Conservation (phyloP, 1,140 invertebrate species). For the Heliconius himera region DNA sequence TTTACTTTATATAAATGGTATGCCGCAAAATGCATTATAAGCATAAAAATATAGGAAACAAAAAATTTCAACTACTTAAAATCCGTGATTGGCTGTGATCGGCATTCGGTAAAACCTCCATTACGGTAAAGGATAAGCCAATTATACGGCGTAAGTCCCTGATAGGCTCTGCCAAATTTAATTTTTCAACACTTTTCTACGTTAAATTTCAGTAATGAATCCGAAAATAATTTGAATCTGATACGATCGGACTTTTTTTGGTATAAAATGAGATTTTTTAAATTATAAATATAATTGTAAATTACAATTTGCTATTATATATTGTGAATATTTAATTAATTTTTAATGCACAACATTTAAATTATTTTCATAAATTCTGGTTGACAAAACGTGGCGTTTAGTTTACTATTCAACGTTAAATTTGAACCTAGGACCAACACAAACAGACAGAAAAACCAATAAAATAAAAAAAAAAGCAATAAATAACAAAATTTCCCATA, state of each 20-base stretch:
- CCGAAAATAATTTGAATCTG: constrained; percentile 46
- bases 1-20: background rate
- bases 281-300: too few relatives aligned
- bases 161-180: constrained; percentile 62
- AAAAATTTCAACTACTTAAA: constrained; percentile 34
- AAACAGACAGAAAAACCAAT: background rate
- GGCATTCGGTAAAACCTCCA: constrained; percentile 50
- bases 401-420: too few relatives aligned
- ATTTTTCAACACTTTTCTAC: constrained; percentile 65
- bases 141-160: constrained; percentile 53
- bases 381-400: too few relatives aligned
- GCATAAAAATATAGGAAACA: background rate
- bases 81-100: constrained; percentile 48
- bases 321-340: too few relatives aligned
- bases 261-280: too few relatives aligned
- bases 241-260: background rate
- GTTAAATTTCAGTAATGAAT: constrained; percentile 62
- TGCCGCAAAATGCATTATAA: background rate
- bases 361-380: too few relatives aligned
- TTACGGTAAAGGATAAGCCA: constrained; percentile 62
- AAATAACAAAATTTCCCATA: constrained; percentile 27
- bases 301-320: too few relatives aligned
- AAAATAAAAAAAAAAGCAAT: constrained; percentile 15
- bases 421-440: background rate
- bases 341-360: too few relatives aligned